Base-by-base conservation (phyloP, 1,140 invertebrate species). In the Dendroctonus valens region DNA sequence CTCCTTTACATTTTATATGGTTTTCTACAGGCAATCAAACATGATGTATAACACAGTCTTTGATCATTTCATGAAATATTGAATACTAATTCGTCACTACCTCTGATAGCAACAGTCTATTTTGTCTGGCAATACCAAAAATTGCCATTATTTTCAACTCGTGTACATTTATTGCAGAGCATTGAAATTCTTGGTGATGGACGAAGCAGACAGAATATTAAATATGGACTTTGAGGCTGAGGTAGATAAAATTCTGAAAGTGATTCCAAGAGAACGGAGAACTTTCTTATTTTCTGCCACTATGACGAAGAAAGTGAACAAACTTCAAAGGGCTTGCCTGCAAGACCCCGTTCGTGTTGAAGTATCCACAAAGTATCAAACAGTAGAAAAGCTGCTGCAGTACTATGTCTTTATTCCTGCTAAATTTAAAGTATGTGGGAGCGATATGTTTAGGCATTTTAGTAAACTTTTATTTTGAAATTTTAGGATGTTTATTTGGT, bases 241-340 rank as follows among this genome's bases (percentile, higher is more conserved):
- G 83, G 87, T 99, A 4, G 93, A 98, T 77, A 98, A 97, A 81
- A 97, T 99, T 63, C 79, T 99, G 3, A 90, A 91, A 76, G 93
- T 91, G 0, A 91, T 98, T 68, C 96, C 96, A 0, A 83, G 88
- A 46, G 93, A 98, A 73, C 84, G 95, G 14, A 82, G 87, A 59
- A 98, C 96, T 0, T 91, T 91, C 70, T 77, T 98, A 37, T 99
- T 97, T 81, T 97, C 96, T 2, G 96, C 96, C 3, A 99, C 96
- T 14, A 99, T 98, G 96, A 99, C 96, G 0, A 96, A 97, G 77
- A 98, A 99, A 83, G 96, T 98, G 0, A 88, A 94, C 70, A 99
- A 99, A 80, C 79, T 99, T 15, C 96, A 99, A 78, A 81, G 97
- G 58, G 97, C 97, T 2, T 98, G 93, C 6, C 81, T 99, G 0